Evolutionary conservation across 2,113 vertebrate genomes (phyloP).

Genomic region (Otus sunia): DNA sequence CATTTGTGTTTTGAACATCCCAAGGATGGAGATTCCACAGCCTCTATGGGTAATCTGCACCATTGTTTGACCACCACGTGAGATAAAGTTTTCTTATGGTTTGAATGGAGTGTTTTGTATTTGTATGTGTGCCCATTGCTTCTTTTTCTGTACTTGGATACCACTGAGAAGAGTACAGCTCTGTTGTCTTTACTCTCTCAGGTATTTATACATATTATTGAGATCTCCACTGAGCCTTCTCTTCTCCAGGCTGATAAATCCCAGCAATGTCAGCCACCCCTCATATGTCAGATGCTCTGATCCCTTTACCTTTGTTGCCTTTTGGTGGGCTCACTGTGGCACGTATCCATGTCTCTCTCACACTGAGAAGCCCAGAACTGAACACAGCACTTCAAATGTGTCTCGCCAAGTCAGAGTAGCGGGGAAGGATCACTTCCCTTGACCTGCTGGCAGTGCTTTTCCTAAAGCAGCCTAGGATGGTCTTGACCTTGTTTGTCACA

Average conservation of each 20-base stretch:
- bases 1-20: not conserved
- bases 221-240: not conserved
- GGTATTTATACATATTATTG: not conserved
- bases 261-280: not conserved
- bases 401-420: not conserved
- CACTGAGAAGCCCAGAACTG: not conserved
- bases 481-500: no score
- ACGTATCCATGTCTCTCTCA: not conserved
- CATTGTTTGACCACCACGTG: accelerated
- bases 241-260: not conserved
- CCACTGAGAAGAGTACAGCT: not conserved
- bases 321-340: not conserved
- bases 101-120: not conserved
- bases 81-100: not conserved
- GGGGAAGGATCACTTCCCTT: not conserved
- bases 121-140: not conserved
- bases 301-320: not conserved
- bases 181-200: not conserved
- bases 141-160: not conserved
- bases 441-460: not conserved
- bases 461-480: not conserved
- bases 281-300: not conserved
- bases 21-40: not conserved
- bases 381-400: not conserved
- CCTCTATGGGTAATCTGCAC: not conserved